Base-by-base conservation (phyloP, 2,797 vertebrate genomes). In the Acanthurus tractus region DNA sequence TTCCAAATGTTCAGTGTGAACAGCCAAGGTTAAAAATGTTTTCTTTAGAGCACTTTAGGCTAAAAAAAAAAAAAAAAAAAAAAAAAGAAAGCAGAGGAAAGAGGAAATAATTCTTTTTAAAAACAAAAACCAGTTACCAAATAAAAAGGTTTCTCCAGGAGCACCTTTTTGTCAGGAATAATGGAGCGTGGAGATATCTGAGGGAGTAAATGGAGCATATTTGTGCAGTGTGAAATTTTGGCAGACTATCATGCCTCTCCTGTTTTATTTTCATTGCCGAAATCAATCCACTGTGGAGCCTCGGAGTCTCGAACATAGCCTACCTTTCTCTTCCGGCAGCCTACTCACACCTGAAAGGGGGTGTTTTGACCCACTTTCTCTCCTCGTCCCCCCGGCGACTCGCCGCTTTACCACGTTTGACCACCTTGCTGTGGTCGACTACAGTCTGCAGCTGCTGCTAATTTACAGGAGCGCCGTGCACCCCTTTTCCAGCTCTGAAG, bases 291-390 rank as follows among this genome's bases (percentile, higher is more conserved):
- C 61, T 22, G 56, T 10, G 14, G 75, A 83, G 84, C 83, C 84
- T 87, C 71, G 77, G 76, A 78, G 85, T 85, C 80, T 86, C 83
- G 66, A 86, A 87, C 25, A 49, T 70, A 73, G 79, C 71, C 73
- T 56, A 68, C 81, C 76, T 73, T 84, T 86, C 67, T 78, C 71
- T 73, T 83, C 80, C 76, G 74, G 86, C 85, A 82, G 53, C 73
- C 73, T 68, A 63, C 85, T 86, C 78, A 68, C 87, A 90, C 90
- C 87, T 89, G 86, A 94, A 87, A 87, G 88, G 69, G 82, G 29
- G 67, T 80, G 90, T 92, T 94, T 94, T 94, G 93, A 95, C 95
- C 94, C 94, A 94, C 90, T 94, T 95, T 94, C 87, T 89, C 83
- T 81, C 59, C 81, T 57, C 48, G 77, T 92, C 90, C 93, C 29